Base-by-base conservation (phyloP, 2,797 vertebrate genomes). In the Macropodus opercularis region DNA sequence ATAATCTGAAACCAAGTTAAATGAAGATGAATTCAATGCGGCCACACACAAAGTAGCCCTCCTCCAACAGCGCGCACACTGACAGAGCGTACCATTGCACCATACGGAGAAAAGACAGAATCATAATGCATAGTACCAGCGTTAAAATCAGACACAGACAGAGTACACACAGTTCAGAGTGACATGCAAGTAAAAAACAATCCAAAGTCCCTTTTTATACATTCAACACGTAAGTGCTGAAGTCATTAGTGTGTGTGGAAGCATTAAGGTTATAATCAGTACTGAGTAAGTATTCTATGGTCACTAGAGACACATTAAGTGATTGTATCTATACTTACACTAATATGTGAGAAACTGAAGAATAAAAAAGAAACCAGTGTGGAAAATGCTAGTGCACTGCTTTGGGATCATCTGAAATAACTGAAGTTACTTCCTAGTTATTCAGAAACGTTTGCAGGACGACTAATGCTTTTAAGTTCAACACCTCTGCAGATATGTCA, bases 41-140 rank as follows among this genome's bases (percentile, higher is more conserved):
- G 21, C 40, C 23, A 59, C 62, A 63, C 6, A n/a, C n/a, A n/a
- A n/a, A n/a, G 22, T 32, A 63, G 26, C 64, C 40, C 43, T 62
- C 75, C 15, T 39, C 43, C 35, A 41, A 56, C 46, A 59, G 46
- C 38, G 51, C 50, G 52, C n/a, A 5, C 44, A 56, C 66, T 63
- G 72, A 81, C 82, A 80, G 70, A 53, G 65, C 38, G 42, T 34
- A 79, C 63, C 59, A 64, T 48, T 81, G 86, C 85, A 90, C 84
- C 80, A 78, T 43, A 69, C 71, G 61, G 55, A 79, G 31, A 73
- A 32, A 73, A 87, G 41, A 85, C 66, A 78, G 81, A n/a, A 76
- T 80, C 62, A 54, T 89, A n/a, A 87, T 93, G 92, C 92, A 93
- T 93, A 93, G 92, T 89, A 88, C 85, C 72, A 69, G 67, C 88